Percentiles rank a stretch among this genome's conserved stretches.
Evolutionary conservation across 2,888 invertebrate species (phyloP).

Genomic region (Cancer borealis): DNA sequence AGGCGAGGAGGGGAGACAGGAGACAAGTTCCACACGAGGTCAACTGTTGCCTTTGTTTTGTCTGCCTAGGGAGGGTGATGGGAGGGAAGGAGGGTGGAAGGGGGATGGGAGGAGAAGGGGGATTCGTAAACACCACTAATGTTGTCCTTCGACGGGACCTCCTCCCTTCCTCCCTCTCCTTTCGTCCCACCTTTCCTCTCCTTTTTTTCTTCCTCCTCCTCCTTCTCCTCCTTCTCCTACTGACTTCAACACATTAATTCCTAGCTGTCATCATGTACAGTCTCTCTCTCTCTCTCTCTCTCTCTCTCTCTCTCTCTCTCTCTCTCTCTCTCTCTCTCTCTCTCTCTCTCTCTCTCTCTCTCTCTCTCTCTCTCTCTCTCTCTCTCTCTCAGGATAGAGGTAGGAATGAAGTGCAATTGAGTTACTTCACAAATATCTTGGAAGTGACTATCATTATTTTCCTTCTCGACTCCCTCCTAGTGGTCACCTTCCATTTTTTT

Average conservation of each 20-base stretch:
- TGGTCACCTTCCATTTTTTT: neutral
- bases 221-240: slow-evolving; percentile 4
- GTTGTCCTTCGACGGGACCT: neutral
- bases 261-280: neutral
- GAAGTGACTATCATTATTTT: neutral
- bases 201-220: neutral
- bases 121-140: slow-evolving; percentile 37
- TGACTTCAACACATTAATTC: neutral
- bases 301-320: neutral
- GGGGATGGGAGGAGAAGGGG: slow-evolving; percentile 35
- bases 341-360: slow-evolving; percentile 20
- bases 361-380: neutral
- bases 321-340: slow-evolving; percentile 20
- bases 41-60: slow-evolving; percentile 67
- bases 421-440: no score
- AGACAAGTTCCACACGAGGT: slow-evolving; percentile 56
- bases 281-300: neutral
- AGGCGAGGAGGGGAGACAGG: slow-evolving; percentile 34
- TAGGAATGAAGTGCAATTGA: neutral
- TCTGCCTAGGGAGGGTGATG: slow-evolving; percentile 27
- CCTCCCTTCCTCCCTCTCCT: neutral
- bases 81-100: neutral
- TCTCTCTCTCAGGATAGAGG: neutral
- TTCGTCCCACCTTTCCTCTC: neutral
- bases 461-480: neutral